These are phyloP conservation scores for Neogobius melanostomus DNA, from an alignment of 2,113 vertebrate genomes.

Conservation along the genomic window DNA sequence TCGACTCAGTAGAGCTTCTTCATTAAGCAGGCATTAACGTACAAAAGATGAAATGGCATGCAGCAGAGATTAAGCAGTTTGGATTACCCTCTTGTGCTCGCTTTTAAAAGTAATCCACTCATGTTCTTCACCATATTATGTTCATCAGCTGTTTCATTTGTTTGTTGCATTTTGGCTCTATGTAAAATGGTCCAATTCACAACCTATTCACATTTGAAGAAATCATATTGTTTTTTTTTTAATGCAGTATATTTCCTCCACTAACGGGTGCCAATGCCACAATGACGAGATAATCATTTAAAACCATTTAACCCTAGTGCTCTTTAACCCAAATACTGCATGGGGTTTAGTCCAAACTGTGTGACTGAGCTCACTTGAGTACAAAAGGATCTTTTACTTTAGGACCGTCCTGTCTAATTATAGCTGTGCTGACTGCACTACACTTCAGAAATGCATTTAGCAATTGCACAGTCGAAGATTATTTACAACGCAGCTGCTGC, in stretches of 20 bases:
- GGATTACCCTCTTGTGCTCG: not conserved
- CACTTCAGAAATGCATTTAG: conserved; percentile 28
- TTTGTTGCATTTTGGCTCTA: no score
- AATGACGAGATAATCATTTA: not conserved
- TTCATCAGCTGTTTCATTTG: no score
- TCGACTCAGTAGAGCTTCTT: not conserved
- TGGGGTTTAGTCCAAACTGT: not conserved
- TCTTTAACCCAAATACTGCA: not conserved
- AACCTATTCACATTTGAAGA: not conserved
- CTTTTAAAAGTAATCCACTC: not conserved
- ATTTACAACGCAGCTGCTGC: conserved; percentile 28
- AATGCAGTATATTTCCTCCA: not conserved
- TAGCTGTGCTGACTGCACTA: conserved; percentile 40
- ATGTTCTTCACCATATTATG: no score
- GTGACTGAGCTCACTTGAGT: conserved; percentile 10
- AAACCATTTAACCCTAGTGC: not conserved
- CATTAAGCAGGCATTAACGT: not conserved
- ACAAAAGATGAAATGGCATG: not conserved
- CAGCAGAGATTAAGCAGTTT: not conserved
- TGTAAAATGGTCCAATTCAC: no score
- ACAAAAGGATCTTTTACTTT: conserved; percentile 28
- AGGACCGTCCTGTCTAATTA: conserved; percentile 36
- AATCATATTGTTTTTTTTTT: not conserved
- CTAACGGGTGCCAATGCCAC: not conserved
- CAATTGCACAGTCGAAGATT: conserved; percentile 21